Evolutionary conservation across 2,797 vertebrate species (phyloP).

Genomic region (Carapus acus): DNA sequence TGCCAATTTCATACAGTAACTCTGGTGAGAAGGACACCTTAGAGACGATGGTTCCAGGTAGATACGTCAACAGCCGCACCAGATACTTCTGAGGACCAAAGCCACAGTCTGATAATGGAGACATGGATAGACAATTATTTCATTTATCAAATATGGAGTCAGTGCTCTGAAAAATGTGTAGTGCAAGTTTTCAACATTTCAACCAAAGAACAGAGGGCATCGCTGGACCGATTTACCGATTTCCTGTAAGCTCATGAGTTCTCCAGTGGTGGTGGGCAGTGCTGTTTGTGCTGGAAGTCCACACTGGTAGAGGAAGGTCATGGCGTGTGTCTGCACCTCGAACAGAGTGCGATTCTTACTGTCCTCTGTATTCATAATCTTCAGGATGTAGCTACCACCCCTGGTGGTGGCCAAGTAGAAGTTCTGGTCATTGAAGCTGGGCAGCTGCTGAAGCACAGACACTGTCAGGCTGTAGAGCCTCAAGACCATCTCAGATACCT

Average conservation of each 20-base stretch:
- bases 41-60: slow-evolving; percentile 78
- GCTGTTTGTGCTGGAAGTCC: slow-evolving; percentile 79
- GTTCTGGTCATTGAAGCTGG: slow-evolving; percentile 93
- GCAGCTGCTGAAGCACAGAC: slow-evolving; percentile 65
- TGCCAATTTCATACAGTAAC: slow-evolving; percentile 79
- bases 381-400: slow-evolving; percentile 77
- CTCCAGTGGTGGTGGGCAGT: slow-evolving; percentile 59
- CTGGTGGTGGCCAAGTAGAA: slow-evolving; percentile 63
- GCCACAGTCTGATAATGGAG: slow-evolving; percentile 67
- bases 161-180: slow-evolving; percentile 16
- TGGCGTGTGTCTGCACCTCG: slow-evolving; percentile 75
- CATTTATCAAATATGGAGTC: too few relatives aligned
- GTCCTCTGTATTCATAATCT: slow-evolving; percentile 79
- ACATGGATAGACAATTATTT: too few relatives aligned
- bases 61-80: slow-evolving; percentile 84
- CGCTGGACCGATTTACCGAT: slow-evolving; percentile 66
- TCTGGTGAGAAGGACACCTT: slow-evolving; percentile 62
- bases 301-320: slow-evolving; percentile 73
- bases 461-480: slow-evolving; percentile 73
- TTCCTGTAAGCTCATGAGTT: slow-evolving; percentile 71
- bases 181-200: neutral
- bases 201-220: neutral
- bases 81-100: slow-evolving; percentile 70
- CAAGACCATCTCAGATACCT: slow-evolving; percentile 67
- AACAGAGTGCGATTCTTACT: slow-evolving; percentile 71